Conservation (phyloP, 1,140 invertebrate species). For the Drosophila kurseongensis region DNA sequence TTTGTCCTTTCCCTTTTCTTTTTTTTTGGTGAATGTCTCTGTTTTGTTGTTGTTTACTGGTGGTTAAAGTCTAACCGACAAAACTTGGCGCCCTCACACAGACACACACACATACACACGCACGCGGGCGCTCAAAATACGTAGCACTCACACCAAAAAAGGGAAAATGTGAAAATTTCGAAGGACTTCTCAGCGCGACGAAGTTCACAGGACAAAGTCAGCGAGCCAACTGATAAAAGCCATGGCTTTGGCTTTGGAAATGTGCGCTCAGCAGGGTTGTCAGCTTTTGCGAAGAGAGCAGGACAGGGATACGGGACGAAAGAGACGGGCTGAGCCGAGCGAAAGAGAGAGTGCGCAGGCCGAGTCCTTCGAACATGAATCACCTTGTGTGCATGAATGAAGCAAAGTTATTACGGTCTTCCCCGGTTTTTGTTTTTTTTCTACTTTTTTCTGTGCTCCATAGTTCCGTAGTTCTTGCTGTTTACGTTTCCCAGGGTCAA, state of each 20-base stretch:
- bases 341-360: conserved; percentile 25
- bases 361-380: conserved; percentile 6
- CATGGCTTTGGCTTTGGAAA: conserved; percentile 1
- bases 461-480: conserved; percentile 48
- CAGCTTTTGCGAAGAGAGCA: conserved; percentile 17
- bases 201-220: conserved; percentile 49
- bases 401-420: conserved; percentile 45
- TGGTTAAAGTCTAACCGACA: conserved; percentile 56
- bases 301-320: not conserved
- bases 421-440: conserved; percentile 4
- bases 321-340: not conserved
- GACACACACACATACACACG: conserved; percentile 30
- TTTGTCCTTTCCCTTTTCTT: conserved; percentile 13
- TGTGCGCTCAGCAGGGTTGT: conserved; percentile 43
- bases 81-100: conserved; percentile 69
- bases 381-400: conserved; percentile 68
- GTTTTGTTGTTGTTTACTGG: conserved; percentile 43
- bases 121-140: conserved; percentile 9
- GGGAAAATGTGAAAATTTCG: conserved; percentile 15
- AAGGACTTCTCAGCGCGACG: conserved; percentile 44
- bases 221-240: conserved; percentile 71
- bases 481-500: conserved; percentile 76
- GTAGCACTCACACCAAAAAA: conserved; percentile 16
- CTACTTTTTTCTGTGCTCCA: conserved; percentile 14
- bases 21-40: conserved; percentile 36